These are phyloP conservation scores for Invenusta paracnida DNA, from an alignment of 2,888 invertebrate species.

Conservation along the genomic window DNA sequence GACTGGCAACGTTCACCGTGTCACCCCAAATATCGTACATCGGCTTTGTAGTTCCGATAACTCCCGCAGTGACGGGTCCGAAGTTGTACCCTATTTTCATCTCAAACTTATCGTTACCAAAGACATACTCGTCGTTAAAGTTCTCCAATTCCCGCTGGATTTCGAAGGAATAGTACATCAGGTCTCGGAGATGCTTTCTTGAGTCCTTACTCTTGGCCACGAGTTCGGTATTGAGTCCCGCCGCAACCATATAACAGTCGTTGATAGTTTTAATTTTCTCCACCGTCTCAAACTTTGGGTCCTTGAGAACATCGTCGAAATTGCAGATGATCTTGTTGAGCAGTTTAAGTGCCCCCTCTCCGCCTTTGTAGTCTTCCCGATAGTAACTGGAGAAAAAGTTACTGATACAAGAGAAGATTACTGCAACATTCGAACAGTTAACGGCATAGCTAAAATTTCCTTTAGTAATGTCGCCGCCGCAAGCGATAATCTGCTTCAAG, in stretches of 20 bases:
- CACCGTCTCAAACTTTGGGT: slow-evolving; percentile 66
- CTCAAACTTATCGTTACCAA: slow-evolving; percentile 54
- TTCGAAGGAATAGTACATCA: slow-evolving; percentile 71
- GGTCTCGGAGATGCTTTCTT: slow-evolving; percentile 60
- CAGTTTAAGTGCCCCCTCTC: slow-evolving; percentile 88
- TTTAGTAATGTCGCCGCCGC: slow-evolving; percentile 1
- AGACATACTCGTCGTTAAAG: slow-evolving; percentile 58
- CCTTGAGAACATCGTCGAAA: slow-evolving; percentile 34
- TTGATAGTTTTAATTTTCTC: slow-evolving; percentile 97
- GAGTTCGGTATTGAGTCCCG: slow-evolving; percentile 78
- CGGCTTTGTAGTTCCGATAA: slow-evolving; percentile 88
- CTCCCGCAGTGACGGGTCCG: slow-evolving; percentile 85
- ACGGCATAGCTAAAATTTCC: slow-evolving; percentile 38
- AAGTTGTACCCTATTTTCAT: slow-evolving; percentile 76
- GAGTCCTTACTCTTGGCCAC: slow-evolving; percentile 68
- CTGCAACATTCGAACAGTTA: slow-evolving; percentile 73
- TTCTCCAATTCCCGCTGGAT: slow-evolving; percentile 68
- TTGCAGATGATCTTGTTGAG: slow-evolving; percentile 68
- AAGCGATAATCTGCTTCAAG: neutral
- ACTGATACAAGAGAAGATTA: slow-evolving; percentile 89
- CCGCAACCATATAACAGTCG: slow-evolving; percentile 93
- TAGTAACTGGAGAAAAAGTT: slow-evolving; percentile 81
- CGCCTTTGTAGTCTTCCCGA: slow-evolving; percentile 40
- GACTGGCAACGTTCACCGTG: slow-evolving; percentile 89
- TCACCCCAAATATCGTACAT: slow-evolving; percentile 98